phyloP scores from a whole-genome alignment of 2,888 invertebrate genomes.

The Drosophila aldrichi region DNA sequence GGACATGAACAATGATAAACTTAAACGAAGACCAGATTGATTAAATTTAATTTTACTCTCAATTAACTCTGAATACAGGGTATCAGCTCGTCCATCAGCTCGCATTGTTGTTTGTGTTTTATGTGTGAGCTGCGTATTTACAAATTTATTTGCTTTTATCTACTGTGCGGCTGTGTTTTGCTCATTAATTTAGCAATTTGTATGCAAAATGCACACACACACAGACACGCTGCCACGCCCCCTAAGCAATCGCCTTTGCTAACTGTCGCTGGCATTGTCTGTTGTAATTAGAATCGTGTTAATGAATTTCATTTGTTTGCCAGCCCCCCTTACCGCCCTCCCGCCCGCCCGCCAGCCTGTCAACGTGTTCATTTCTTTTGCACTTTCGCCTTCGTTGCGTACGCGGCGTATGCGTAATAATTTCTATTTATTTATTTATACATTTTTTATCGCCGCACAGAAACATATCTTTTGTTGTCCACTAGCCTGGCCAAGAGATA shows the following conservation, averaged over 20 bases:
- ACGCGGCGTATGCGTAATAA: constrained; percentile 29
- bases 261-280: constrained; percentile 60
- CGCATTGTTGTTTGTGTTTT: background rate
- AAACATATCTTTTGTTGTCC: constrained; percentile 47
- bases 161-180: constrained; percentile 57
- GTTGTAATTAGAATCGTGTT: constrained; percentile 81
- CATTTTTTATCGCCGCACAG: constrained; percentile 13
- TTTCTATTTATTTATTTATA: constrained; percentile 42
- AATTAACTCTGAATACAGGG: background rate
- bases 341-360: constrained; percentile 45
- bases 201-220: constrained; percentile 78
- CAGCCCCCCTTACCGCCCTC: too few relatives aligned
- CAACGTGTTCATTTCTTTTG: constrained; percentile 38
- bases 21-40: too few relatives aligned
- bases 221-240: constrained; percentile 8
- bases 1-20: background rate
- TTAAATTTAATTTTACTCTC: too few relatives aligned
- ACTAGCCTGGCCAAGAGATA: constrained; percentile 50
- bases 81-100: background rate
- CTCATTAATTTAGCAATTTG: constrained; percentile 82
- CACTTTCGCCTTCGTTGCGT: constrained; percentile 64
- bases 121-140: constrained; percentile 34
- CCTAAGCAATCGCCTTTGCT: background rate
- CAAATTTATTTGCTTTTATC: constrained; percentile 68
- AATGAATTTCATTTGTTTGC: constrained; percentile 79